These are phyloP conservation scores for Colletes latitarsis DNA, from an alignment of 1,140 invertebrate species.

Conservation along the genomic window DNA sequence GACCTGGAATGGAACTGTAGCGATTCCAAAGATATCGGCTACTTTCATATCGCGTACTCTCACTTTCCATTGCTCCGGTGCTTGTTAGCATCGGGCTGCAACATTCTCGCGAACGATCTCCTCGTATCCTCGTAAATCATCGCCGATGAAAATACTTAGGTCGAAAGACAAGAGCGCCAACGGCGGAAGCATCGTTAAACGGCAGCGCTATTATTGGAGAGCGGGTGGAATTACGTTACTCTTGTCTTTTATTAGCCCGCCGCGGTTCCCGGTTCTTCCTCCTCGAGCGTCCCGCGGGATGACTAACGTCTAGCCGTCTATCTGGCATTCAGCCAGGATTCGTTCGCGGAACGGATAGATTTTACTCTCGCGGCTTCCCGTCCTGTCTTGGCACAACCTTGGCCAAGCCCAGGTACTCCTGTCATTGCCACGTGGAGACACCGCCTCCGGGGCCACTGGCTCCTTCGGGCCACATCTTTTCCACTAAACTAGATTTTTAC, in stretches of 20 bases:
- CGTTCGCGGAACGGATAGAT: conserved; percentile 46
- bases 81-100: conserved; percentile 1
- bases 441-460: conserved; percentile 16
- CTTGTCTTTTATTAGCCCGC: conserved; percentile 71
- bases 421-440: conserved; percentile 63
- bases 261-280: conserved; percentile 58
- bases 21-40: conserved; percentile 13
- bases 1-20: conserved; percentile 1
- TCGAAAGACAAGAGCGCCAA: conserved; percentile 47
- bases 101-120: no score
- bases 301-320: conserved; percentile 66
- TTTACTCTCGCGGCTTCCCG: conserved; percentile 36
- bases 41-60: not conserved
- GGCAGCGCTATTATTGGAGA: conserved; percentile 68
- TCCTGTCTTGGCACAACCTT: conserved; percentile 59
- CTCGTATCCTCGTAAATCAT: conserved; percentile 29
- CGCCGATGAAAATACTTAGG: conserved; percentile 57
- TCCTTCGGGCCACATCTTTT: conserved; percentile 1
- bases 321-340: conserved; percentile 66
- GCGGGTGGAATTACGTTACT: conserved; percentile 73
- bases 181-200: conserved; percentile 67
- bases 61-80: not conserved
- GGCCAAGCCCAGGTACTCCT: conserved; percentile 61
- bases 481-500: not conserved
- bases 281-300: conserved; percentile 55